These are phyloP conservation scores for Rallus limicola DNA, from an alignment of 2,113 vertebrate genomes.

Conservation along the genomic window DNA sequence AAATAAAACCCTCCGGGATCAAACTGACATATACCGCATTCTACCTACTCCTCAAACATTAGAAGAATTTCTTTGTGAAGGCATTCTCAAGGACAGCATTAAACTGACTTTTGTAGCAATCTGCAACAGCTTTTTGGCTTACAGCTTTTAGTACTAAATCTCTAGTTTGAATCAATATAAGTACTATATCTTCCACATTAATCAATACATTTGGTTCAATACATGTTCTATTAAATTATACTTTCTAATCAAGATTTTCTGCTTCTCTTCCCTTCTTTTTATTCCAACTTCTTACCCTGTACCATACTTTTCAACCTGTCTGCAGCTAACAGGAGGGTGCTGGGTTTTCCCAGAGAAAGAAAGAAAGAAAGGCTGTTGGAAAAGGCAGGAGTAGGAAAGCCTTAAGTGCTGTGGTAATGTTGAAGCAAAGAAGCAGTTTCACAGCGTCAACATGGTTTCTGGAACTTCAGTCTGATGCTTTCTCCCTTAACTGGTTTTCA, in stretches of 20 bases:
- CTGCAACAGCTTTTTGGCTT: constrained; percentile 90
- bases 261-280: constrained; percentile 68
- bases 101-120: constrained; percentile 95
- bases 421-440: not conserved
- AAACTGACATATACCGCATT: constrained; percentile 95
- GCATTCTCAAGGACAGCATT: constrained; percentile 99
- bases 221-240: constrained; percentile 88
- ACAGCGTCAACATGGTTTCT: not conserved
- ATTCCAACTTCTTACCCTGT: constrained; percentile 63
- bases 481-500: not conserved
- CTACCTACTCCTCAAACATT: constrained; percentile 98
- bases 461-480: not conserved
- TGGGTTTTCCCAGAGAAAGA: constrained; percentile 7
- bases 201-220: constrained; percentile 87
- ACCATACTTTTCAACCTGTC: constrained; percentile 59
- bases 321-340: constrained; percentile 1
- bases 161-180: constrained; percentile 83
- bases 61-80: constrained; percentile 97
- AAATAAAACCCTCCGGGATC: constrained; percentile 97
- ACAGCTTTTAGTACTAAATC: constrained; percentile 85
- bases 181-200: constrained; percentile 87
- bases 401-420: not conserved
- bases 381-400: constrained; percentile 13
- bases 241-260: constrained; percentile 88
- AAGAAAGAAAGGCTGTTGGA: not conserved